Evolutionary conservation across 53 echinoderm and acorn worm species (phyloP), one percentile per base, ranked within the genome.

Genomic region (Zoroaster sp.): DNA sequence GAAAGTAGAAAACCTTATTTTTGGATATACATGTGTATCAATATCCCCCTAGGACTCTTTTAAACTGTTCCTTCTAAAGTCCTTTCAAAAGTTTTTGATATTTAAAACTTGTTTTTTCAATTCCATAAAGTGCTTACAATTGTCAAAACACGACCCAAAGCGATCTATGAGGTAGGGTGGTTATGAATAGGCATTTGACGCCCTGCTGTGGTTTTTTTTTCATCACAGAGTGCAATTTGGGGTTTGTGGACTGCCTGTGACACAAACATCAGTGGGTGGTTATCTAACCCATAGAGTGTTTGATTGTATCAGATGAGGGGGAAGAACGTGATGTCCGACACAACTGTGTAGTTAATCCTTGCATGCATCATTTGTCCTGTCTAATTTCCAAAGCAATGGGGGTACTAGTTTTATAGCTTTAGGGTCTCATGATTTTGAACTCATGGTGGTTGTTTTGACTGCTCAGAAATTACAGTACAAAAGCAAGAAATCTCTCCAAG

Each of bases 201-300:
- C 55, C n/a, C 55, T 21, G 7, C 15, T 23, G 6, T 55, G 5
- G n/a, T 23, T 47, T 23, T 15, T 34, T 15, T 15, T 30, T 32
- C 46, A 76, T 49, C 46, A 76, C 21, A 14, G 34, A 28, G 21
- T 39, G 38, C 8, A 73, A 14, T 42, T 3, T 42, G 23, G 63
- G 63, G 63, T 59, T 59, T 59, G 28, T 9, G 63, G 28, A 59
- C 63, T 59, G 63, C 21, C 39, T 76, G 45, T 51, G 51, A 76
- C 76, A 76, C 51, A 76, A 76, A 51, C 34, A 45, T 47, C 34
- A 30, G 49, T 49, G 76, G 76, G 49, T 76, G 76, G 76, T 76
- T 14, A 47, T 17, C 15, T 14, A 32, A 76, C 49, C 47, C 76
- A 76, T 76, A 32, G 45, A 13, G 43, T 28, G 63, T 59, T 59